Conservation (phyloP, 2,888 invertebrate species). For the Gastrophysa polygoni region DNA sequence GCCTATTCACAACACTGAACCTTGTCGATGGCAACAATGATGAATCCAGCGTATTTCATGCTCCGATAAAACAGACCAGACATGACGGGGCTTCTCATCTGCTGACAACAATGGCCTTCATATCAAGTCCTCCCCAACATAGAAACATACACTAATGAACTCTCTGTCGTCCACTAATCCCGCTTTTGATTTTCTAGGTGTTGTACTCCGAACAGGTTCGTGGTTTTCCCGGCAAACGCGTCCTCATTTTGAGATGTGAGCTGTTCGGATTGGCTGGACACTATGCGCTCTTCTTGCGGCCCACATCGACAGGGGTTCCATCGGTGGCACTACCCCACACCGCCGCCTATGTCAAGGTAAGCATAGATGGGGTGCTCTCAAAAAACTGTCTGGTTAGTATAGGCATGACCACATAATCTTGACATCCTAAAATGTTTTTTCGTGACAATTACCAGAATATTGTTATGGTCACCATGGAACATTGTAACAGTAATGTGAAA, state of each 20-base stretch:
- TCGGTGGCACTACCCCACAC: slow-evolving; percentile 69
- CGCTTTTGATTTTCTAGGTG: slow-evolving; percentile 58
- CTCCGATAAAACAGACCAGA: too few species aligned
- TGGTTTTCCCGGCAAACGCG: slow-evolving; percentile 73
- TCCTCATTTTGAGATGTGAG: slow-evolving; percentile 75
- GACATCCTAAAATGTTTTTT: too few species aligned
- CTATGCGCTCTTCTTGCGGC: slow-evolving; percentile 75
- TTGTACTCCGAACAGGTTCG: slow-evolving; percentile 79
- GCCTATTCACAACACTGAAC: too few species aligned
- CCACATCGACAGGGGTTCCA: slow-evolving; percentile 65
- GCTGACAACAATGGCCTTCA: neutral
- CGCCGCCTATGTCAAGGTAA: slow-evolving; percentile 72
- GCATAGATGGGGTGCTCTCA: too few species aligned
- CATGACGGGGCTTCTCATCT: too few species aligned
- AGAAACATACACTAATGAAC: neutral
- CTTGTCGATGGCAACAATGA: too few species aligned
- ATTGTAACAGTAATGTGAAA: too few species aligned
- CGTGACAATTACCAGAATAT: too few species aligned
- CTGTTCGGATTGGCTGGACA: slow-evolving; percentile 83
- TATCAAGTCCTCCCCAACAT: neutral
- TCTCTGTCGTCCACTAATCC: neutral
- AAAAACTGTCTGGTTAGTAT: too few species aligned
- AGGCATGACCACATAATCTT: too few species aligned
- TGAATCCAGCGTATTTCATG: too few species aligned
- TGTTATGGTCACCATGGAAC: too few species aligned